Evolutionary conservation across 2,888 invertebrate genomes (phyloP).

Genomic region (Trachelus troglodyta): DNA sequence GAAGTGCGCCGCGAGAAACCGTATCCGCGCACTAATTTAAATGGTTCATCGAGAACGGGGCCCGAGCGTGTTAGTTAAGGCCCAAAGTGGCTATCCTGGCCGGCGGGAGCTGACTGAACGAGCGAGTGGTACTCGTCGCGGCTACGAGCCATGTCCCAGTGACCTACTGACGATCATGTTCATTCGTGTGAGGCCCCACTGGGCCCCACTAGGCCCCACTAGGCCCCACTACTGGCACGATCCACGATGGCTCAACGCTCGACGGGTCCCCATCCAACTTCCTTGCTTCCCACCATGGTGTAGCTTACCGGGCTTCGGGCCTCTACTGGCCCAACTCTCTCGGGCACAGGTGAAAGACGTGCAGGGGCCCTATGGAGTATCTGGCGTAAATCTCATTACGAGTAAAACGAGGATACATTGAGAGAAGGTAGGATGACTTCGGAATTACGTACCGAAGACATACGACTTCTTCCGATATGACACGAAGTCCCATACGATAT

Average conservation of each 20-base stretch:
- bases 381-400: not conserved
- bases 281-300: not conserved
- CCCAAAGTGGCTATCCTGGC: conserved; percentile 60
- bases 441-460: conserved; percentile 8
- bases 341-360: conserved; percentile 48
- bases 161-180: conserved; percentile 62
- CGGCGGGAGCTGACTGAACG: conserved; percentile 64
- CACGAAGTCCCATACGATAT: not conserved
- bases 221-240: conserved; percentile 21
- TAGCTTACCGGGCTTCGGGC: not conserved
- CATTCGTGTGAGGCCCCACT: conserved; percentile 42
- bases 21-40: conserved; percentile 19
- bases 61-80: conserved; percentile 36
- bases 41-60: conserved; percentile 21
- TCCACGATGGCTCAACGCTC: conserved; percentile 17
- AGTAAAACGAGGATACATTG: not conserved
- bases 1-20: not conserved
- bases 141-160: conserved; percentile 63
- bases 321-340: conserved; percentile 2
- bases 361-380: conserved; percentile 1
- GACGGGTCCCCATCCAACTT: conserved; percentile 14
- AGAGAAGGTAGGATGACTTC: conserved; percentile 20
- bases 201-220: conserved; percentile 35
- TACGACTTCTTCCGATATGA: not conserved
- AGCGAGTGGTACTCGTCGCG: conserved; percentile 59